Base-by-base conservation (phyloP, 1,140 invertebrate genomes). In the Ganaspis sp. region DNA sequence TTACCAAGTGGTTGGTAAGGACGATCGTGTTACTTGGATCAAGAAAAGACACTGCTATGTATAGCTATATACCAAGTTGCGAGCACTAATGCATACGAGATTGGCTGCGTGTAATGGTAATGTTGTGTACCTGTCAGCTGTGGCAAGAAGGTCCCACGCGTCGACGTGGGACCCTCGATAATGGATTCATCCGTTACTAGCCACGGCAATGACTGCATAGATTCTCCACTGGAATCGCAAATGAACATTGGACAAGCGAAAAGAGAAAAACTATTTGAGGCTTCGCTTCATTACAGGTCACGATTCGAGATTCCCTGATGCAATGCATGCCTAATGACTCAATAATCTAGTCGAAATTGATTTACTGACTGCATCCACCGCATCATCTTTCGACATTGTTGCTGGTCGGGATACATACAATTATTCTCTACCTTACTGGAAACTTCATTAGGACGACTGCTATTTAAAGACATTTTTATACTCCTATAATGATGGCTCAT, bases 81-180 rank as follows among this genome's bases (percentile, higher is more conserved):
- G 71, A 58, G 80, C 72, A 73, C 70, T 74, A 74, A 72, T 76
- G 45, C 38, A 74, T 58, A 17, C 73, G 23, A 69, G 74, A 70
- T 80, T 58, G 75, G 58, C 74, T 74, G 11, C 17, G n/a, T 49
- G 81, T 85, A 86, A 87, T 87, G 84, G 84, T 83, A 83, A 85
- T 85, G 80, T 76, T 81, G 77, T 84, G 85, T 87, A 82, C 69
- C 82, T 84, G 85, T 85, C 84, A 81, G 72, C 70, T 26, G 19
- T 64, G 38, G 73, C 73, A 70, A 81, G 19, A 74, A 82, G 81
- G 69, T 78, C 69, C 72, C 73, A 74, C 75, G 73, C 77, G 42
- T 73, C 76, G 74, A 53, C 69, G 23, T 19, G 26, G 42, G 40
- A 71, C 34, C 54, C 53, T 78, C 73, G 82, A 85, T 87, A 86